Evolutionary conservation across 1,140 invertebrate species (phyloP).

Genomic region (Penaeus chinensis): DNA sequence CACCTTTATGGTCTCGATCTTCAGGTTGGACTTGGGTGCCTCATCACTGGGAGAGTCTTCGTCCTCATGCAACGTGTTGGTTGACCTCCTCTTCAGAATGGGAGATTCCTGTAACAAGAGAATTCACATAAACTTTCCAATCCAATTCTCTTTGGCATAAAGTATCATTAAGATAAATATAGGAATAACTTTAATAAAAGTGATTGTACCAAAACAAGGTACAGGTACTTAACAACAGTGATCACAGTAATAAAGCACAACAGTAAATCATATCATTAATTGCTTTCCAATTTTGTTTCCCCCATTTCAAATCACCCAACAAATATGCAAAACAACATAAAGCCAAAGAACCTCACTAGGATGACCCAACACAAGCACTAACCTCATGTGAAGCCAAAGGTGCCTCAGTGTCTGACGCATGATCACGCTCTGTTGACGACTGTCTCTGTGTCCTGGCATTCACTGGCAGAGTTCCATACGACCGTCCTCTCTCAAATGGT

Average conservation of each 20-base stretch:
- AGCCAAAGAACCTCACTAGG: background rate
- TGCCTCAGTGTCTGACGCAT: constrained; percentile 58
- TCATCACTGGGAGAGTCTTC: constrained; percentile 31
- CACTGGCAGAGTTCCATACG: constrained; percentile 59
- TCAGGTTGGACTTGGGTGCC: constrained; percentile 28
- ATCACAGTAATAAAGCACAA: too few species aligned
- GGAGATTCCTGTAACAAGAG: constrained; percentile 44
- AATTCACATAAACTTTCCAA: background rate
- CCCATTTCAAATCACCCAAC: too few species aligned
- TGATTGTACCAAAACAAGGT: too few species aligned
- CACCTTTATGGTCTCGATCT: constrained; percentile 42
- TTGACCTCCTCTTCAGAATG: constrained; percentile 47
- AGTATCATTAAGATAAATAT: background rate
- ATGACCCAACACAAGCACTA: background rate
- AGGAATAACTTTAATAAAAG: background rate
- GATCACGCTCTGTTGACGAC: constrained; percentile 53
- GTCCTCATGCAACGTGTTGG: constrained; percentile 41
- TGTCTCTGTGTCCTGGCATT: constrained; percentile 46
- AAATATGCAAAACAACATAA: background rate
- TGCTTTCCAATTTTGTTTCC: too few species aligned
- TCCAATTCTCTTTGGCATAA: background rate
- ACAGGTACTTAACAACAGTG: too few species aligned
- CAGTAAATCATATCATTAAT: too few species aligned
- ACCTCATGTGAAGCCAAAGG: constrained; percentile 57
- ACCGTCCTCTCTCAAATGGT: constrained; percentile 60